Base-by-base conservation (phyloP, 2,113 vertebrate genomes). In the Halichoerus grypus region DNA sequence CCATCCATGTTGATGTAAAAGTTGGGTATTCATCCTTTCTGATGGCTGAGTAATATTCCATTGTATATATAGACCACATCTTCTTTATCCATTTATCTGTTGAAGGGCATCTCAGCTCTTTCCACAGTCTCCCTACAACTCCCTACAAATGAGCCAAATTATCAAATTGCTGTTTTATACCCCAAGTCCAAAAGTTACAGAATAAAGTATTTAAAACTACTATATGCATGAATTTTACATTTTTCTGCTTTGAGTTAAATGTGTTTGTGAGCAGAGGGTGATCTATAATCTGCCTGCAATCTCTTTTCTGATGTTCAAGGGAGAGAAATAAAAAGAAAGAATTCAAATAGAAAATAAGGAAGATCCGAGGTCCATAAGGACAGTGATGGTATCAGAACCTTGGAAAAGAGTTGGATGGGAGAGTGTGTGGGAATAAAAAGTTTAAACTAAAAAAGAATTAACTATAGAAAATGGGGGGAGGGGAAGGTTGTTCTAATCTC, bases 241-340 rank as follows among this genome's bases (percentile, higher is more conserved):
- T 53, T 46, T 85, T 81, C 57, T 84, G 19, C 86, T 80, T 42
- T 86, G 33, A 77, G 14, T 80, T 81, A 72, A 61, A 69, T 53
- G 15, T 63, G 76, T 36, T 82, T 86, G 42, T 82, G 65, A 97
- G 46, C 71, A 88, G 59, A 15, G 7, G n/a, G n/a, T 95, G 71
- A n/a, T 57, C 71, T 86, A 55, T 53, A 92, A 86, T 88, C 33
- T 71, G 57, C 26, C 33, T 94, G 76, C 1, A 85, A 86, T 86
- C 72, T 96, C 31, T 91, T 84, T 85, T 39, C 84, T 76, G 31
- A 96, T 61, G 95, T 90, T 87, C 53, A 93, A 11, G 42, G 36
- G 94, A 80, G 0, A 94, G 42, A 94, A 83, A 76, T 81, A 39
- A 82, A 72, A 87, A 57, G 1, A 83, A 59, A 51, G 1, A 91